phyloP scores from a whole-genome alignment of 2,888 invertebrate species.

The Strigamia maritima region DNA sequence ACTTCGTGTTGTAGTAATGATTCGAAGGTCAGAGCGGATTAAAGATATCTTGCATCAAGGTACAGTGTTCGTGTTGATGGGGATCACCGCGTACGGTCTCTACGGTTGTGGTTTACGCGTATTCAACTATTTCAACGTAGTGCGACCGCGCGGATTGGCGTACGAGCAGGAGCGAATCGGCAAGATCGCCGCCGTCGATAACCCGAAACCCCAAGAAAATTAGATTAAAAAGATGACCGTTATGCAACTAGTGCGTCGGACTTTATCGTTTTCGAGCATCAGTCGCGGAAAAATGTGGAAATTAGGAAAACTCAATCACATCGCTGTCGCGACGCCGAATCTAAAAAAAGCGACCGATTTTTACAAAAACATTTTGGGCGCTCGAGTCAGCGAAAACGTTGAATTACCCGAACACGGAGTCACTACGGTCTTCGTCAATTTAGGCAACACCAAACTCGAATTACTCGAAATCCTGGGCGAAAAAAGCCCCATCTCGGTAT shows the following conservation, averaged over 20 bases:
- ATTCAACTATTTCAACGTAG: constrained; percentile 57
- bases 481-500: constrained; percentile 58
- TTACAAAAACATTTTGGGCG: constrained; percentile 58
- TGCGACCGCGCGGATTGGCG: constrained; percentile 52
- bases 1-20: neutral
- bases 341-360: constrained; percentile 56
- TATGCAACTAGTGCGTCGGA: neutral
- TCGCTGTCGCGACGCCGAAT: constrained; percentile 60
- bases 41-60: constrained; percentile 59
- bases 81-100: constrained; percentile 58
- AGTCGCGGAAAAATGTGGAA: constrained; percentile 47
- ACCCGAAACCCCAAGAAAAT: constrained; percentile 37
- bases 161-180: neutral
- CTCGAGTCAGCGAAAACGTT: constrained; percentile 54
- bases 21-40: neutral
- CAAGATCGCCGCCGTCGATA: neutral
- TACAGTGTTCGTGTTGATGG: constrained; percentile 59
- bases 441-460: constrained; percentile 61
- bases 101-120: constrained; percentile 55
- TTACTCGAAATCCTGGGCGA: constrained; percentile 59
- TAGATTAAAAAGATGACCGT: neutral
- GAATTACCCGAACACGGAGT: constrained; percentile 60
- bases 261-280: neutral
- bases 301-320: constrained; percentile 60
- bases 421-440: constrained; percentile 60